These are phyloP conservation scores for Zosterops japonicus DNA, from an alignment of 2,113 vertebrate species.

Conservation along the genomic window DNA sequence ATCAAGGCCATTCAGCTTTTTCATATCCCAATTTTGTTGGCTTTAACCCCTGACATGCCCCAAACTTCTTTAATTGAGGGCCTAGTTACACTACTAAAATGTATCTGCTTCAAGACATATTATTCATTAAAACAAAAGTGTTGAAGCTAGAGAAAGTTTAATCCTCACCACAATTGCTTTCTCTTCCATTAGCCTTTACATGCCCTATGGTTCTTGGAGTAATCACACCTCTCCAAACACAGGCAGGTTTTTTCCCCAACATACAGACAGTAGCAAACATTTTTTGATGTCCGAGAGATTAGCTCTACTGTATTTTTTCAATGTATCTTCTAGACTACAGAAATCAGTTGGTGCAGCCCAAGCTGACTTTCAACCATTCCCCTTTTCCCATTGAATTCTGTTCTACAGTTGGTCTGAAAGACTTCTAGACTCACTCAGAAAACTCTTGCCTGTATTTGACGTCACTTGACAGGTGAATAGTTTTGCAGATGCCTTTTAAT, in stretches of 20 bases:
- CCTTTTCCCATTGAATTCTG: neutral
- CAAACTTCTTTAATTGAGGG: neutral
- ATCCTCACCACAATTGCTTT: neutral
- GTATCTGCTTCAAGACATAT: neutral
- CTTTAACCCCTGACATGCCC: neutral
- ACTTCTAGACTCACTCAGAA: neutral
- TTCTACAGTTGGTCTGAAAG: neutral
- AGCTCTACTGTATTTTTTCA: neutral
- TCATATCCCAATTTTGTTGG: neutral
- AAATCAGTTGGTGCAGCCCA: neutral
- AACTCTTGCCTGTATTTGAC: neutral
- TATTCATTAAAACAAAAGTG: neutral
- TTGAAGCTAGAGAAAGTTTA: neutral
- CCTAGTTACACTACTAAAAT: neutral
- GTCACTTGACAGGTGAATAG: neutral
- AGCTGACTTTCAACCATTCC: neutral
- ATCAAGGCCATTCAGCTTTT: neutral
- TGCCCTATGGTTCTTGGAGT: neutral
- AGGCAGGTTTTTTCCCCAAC: fast-evolving
- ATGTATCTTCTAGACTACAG: neutral
- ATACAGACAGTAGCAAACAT: neutral
- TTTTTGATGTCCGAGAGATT: neutral
- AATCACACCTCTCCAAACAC: neutral
- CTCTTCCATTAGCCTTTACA: neutral
- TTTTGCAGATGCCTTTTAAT: neutral